Conservation (phyloP, 2,797 vertebrate genomes). For the Sciaenops ocellatus region DNA sequence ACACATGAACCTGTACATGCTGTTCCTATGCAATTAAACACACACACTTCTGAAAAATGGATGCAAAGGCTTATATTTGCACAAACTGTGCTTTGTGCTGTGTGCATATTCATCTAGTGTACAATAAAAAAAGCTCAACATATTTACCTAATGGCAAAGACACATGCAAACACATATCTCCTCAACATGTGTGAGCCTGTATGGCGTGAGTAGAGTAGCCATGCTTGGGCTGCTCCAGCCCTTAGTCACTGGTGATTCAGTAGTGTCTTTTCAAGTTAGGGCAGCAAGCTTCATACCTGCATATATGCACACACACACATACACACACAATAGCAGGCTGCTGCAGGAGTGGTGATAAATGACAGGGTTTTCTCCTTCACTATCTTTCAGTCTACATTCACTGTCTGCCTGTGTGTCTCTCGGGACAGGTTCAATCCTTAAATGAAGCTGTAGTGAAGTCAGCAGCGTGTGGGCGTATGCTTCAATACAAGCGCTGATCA, state of each 20-base stretch:
- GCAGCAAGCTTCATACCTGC: constrained; percentile 69
- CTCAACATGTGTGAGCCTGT: constrained; percentile 62
- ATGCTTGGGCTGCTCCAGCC: constrained; percentile 57
- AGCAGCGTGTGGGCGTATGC: background rate
- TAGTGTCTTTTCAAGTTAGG: constrained; percentile 73
- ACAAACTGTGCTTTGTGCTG: background rate
- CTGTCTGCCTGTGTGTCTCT: constrained; percentile 16
- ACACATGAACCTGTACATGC: background rate
- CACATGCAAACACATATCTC: constrained; percentile 13
- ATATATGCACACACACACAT: constrained; percentile 1
- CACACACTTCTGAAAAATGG: background rate
- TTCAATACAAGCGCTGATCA: background rate
- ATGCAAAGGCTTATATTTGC: background rate
- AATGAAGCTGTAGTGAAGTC: constrained; percentile 12
- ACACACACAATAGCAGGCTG: constrained; percentile 26
- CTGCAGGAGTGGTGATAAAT: constrained; percentile 43
- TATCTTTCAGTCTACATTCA: constrained; percentile 21
- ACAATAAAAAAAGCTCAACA: constrained; percentile 36
- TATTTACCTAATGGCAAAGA: constrained; percentile 19
- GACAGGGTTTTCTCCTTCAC: constrained; percentile 21
- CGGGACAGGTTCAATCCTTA: constrained; percentile 12
- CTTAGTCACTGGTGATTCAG: constrained; percentile 83
- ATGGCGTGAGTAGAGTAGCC: constrained; percentile 66
- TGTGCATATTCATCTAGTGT: constrained; percentile 33
- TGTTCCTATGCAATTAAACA: background rate